Evolutionary conservation across 2,888 invertebrate genomes (phyloP).

Genomic region (Disparrhopalites patrizii): DNA sequence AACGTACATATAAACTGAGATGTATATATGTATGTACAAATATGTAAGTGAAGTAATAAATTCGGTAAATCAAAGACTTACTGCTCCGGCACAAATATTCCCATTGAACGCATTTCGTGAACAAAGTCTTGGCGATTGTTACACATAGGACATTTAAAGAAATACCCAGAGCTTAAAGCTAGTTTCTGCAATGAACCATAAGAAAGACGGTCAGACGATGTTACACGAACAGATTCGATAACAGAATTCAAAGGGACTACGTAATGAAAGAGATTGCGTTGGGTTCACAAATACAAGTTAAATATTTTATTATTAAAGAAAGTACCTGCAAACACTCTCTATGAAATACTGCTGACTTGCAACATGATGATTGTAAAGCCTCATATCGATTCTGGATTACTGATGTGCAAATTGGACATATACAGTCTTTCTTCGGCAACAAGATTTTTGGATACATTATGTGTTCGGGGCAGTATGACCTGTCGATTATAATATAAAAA

Average conservation of each 20-base stretch:
- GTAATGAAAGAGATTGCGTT: too few relatives aligned
- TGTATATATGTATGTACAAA: too few relatives aligned
- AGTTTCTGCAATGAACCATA: constrained; percentile 57
- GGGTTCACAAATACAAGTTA: neutral
- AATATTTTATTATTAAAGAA: constrained; percentile 4
- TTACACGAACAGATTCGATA: neutral
- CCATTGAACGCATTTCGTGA: constrained; percentile 60
- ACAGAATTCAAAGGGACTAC: neutral
- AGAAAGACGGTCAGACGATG: too few relatives aligned
- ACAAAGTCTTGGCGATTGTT: constrained; percentile 67
- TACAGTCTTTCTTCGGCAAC: constrained; percentile 37
- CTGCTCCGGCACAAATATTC: constrained; percentile 77
- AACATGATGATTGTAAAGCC: constrained; percentile 65
- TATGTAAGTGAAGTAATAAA: neutral
- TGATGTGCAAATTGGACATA: constrained; percentile 39
- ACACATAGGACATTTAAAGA: constrained; percentile 78
- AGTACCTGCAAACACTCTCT: constrained; percentile 64
- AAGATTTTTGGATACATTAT: constrained; percentile 58
- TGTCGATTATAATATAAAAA: too few relatives aligned
- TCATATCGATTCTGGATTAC: constrained; percentile 30
- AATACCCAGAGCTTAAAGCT: constrained; percentile 73
- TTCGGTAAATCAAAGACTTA: constrained; percentile 55
- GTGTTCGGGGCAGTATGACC: constrained; percentile 62
- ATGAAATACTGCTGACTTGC: constrained; percentile 69
- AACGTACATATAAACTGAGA: too few relatives aligned